Base-by-base conservation (phyloP, 2,888 invertebrate species). In the Archips crataeganus region DNA sequence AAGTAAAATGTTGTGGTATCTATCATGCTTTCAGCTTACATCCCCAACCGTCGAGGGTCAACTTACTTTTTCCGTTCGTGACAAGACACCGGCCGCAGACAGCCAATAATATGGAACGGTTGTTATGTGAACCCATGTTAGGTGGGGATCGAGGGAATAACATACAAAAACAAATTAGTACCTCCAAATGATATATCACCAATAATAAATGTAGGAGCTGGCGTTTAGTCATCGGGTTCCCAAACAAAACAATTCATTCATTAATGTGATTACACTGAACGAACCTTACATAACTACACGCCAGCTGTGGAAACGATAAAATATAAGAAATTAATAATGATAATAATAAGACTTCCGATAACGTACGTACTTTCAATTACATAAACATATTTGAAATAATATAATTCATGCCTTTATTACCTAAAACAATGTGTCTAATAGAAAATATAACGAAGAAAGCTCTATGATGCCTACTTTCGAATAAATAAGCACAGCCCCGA, bases 131-230 rank as follows among this genome's bases (percentile, higher is more conserved):
- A 90, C 93, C 93, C 93, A 86, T 88, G 88, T 92, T 90, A 92
- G 87, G 89, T 91, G 82, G 87, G 91, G 87, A 89, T 89, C 91
- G 90, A 87, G 87, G 89, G 85, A 81, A 85, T 90, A 89, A 91
- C 89, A 93, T 85, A 92, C 83, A 93, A 93, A 94, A 93, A 90
- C 81, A 90, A 90, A 94, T 93, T 93, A 94, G 91, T 93, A 92
- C 89, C 89, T 88, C 86, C 87, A 87, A 87, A 83, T 82, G 23
- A 23, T 84, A 87, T 78, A 85, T 75, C 51, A 76, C 72, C 71
- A 75, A 69, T 70, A 39, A 70, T 39, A 71, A 73, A 51, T 57
- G 49, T 60, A 13, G 57, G 60, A 74, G 75, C 80, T 77, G 82
- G 81, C 79, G 81, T 77, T 78, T 77, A 78, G 78, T 82, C 79